Evolutionary conservation across 2,888 invertebrate genomes (phyloP).

Genomic region (Ptychoptera albimana): DNA sequence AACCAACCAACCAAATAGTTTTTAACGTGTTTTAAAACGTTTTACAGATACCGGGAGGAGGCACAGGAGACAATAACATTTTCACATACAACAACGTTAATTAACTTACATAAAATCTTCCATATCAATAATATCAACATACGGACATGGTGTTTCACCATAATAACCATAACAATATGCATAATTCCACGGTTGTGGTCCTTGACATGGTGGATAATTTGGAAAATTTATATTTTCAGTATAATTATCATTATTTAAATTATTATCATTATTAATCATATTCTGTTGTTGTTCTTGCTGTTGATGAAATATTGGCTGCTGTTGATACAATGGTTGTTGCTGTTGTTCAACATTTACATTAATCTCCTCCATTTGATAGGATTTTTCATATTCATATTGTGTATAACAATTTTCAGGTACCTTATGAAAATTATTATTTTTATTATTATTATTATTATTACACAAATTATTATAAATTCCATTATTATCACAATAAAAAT

Average conservation of each 20-base stretch:
- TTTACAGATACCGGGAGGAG: too few relatives aligned
- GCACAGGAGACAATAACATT: too few relatives aligned
- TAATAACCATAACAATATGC: slow-evolving; percentile 48
- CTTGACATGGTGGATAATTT: slow-evolving; percentile 33
- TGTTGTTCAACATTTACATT: not conserved
- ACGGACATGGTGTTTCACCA: slow-evolving; percentile 43
- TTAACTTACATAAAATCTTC: slow-evolving; percentile 61
- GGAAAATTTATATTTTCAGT: not conserved
- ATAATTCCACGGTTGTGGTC: slow-evolving; percentile 42
- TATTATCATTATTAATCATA: slow-evolving; percentile 5
- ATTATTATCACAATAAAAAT: too few relatives aligned
- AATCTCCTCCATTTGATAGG: not conserved
- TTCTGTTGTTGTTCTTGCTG: slow-evolving; percentile 10
- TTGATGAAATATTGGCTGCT: not conserved
- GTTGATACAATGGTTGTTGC: not conserved
- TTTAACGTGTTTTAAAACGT: too few relatives aligned
- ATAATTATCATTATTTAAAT: slow-evolving; percentile 1
- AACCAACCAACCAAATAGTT: too few relatives aligned
- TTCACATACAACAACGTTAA: not conserved
- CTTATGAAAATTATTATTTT: too few relatives aligned
- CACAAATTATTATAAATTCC: too few relatives aligned
- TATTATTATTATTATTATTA: too few relatives aligned
- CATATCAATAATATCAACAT: slow-evolving; percentile 47
- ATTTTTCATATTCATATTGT: too few relatives aligned
- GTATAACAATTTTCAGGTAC: too few relatives aligned